A percentile compares a stretch with the other conserved stretches of the same genome.
phyloP scores from a whole-genome alignment of 2,113 vertebrate species.

The Apus apus region DNA sequence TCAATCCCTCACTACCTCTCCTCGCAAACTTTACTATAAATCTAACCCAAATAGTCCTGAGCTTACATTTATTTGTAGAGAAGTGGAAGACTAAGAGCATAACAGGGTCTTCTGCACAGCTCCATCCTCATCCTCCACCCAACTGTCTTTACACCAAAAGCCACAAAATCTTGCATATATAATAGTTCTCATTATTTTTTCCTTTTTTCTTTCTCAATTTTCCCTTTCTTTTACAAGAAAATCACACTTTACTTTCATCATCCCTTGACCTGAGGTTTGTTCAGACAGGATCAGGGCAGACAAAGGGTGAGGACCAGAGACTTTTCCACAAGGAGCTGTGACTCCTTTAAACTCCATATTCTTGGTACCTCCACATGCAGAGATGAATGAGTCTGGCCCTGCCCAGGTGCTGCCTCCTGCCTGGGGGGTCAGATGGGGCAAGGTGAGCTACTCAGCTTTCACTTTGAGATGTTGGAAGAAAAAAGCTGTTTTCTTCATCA shows the following conservation, averaged over 20 bases:
- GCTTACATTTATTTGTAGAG: not conserved
- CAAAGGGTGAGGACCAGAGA: not conserved
- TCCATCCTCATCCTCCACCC: not conserved
- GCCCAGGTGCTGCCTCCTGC: not conserved
- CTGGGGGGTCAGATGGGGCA: not conserved
- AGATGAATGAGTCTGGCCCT: not conserved
- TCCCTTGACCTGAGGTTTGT: not conserved
- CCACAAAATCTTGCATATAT: not conserved
- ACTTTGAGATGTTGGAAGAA: not conserved
- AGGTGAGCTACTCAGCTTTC: not conserved
- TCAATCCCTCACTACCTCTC: not conserved
- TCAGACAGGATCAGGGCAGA: not conserved
- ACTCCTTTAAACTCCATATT: not conserved
- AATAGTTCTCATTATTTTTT: not conserved
- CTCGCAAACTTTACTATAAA: not conserved
- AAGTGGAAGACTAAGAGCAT: not conserved
- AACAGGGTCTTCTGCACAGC: not conserved
- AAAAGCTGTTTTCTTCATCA: not conserved
- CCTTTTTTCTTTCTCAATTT: not conserved
- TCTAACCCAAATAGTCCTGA: not conserved
- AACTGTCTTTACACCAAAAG: not conserved
- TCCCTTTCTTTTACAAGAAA: not conserved
- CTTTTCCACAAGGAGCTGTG: not conserved
- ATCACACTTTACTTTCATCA: not conserved
- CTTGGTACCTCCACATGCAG: not conserved